phyloP scores from a whole-genome alignment of 1,140 invertebrate genomes.

The Schlechtendalia chinensis region DNA sequence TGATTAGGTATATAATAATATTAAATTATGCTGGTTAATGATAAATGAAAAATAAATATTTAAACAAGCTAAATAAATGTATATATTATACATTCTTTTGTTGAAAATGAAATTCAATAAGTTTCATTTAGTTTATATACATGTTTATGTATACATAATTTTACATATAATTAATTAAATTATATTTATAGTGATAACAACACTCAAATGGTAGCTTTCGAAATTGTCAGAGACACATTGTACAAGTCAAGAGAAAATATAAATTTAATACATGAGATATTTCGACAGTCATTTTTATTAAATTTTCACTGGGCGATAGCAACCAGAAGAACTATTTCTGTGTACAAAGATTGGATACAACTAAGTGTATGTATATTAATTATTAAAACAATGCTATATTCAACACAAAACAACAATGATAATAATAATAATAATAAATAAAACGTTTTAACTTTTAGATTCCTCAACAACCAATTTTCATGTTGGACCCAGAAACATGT shows the following conservation, averaged over 20 bases:
- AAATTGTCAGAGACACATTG: constrained; percentile 79
- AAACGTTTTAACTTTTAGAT: constrained; percentile 54
- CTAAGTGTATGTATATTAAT: constrained; percentile 67
- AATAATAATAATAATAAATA: neutral
- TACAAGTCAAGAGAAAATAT: constrained; percentile 88
- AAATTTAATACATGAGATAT: constrained; percentile 91
- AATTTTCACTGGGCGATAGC: constrained; percentile 85
- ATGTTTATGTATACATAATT: neutral
- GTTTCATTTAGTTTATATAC: too few relatives aligned
- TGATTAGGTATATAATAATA: constrained; percentile 24
- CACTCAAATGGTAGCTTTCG: constrained; percentile 41
- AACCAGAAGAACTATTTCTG: constrained; percentile 82
- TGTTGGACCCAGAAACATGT: constrained; percentile 69
- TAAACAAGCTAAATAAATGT: too few relatives aligned
- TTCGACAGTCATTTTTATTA: constrained; percentile 87
- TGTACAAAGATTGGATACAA: constrained; percentile 97
- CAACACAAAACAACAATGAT: too few relatives aligned
- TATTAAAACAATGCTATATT: neutral
- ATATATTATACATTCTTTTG: too few relatives aligned
- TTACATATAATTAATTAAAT: neutral
- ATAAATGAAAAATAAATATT: too few relatives aligned
- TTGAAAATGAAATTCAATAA: too few relatives aligned
- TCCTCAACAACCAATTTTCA: constrained; percentile 78
- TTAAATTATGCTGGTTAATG: neutral
- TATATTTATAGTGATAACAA: constrained; percentile 35